phyloP scores from a whole-genome alignment of 2,888 invertebrate species.

The Thyatira batis region DNA sequence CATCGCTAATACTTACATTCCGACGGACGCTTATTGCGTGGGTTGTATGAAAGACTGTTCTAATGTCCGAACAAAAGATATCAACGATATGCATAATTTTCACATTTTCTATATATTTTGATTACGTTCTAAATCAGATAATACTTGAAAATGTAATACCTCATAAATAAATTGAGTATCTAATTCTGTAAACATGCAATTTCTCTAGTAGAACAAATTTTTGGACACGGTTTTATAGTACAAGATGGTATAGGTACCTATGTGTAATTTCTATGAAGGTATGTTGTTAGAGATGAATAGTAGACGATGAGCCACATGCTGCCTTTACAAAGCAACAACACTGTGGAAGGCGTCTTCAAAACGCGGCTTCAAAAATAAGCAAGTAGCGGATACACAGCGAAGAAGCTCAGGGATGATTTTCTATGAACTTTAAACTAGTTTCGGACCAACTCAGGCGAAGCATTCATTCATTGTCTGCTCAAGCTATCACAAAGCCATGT shows the following conservation, averaged over 20 bases:
- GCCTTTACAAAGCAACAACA: background rate
- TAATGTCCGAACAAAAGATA: slow-evolving; percentile 3
- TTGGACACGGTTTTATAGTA: background rate
- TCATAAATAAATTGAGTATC: too few relatives aligned
- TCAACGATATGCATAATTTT: slow-evolving; percentile 2
- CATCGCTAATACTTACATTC: background rate
- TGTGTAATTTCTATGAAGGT: background rate
- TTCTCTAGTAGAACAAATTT: background rate
- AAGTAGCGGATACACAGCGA: background rate
- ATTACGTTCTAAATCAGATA: too few relatives aligned
- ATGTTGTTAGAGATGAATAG: background rate
- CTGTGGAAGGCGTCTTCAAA: background rate
- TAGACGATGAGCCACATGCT: background rate
- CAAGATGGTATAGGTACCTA: too few relatives aligned
- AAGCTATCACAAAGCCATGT: too few relatives aligned
- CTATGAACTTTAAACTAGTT: too few relatives aligned
- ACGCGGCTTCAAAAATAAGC: background rate
- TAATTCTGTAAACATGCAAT: too few relatives aligned
- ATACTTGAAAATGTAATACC: too few relatives aligned
- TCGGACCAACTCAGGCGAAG: too few relatives aligned
- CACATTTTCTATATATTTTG: background rate
- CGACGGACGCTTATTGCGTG: background rate
- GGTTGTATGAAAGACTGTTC: background rate
- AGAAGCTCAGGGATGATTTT: too few relatives aligned
- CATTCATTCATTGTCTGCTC: too few relatives aligned